phyloP scores from a whole-genome alignment of 1,140 invertebrate species.

The Lutraria rhynchaena region DNA sequence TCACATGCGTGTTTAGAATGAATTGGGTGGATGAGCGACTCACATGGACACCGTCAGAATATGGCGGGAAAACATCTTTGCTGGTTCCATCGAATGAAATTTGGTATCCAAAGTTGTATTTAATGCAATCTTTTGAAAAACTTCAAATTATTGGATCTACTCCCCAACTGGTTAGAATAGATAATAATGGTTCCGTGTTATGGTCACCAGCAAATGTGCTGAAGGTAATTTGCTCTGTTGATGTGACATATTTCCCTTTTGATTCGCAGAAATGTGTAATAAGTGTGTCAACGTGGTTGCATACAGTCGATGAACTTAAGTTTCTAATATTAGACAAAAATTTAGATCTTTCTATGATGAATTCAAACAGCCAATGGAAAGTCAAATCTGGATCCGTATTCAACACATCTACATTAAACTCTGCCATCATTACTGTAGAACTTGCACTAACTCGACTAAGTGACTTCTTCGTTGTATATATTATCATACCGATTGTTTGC shows the following conservation, averaged over 20 bases:
- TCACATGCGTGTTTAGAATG: constrained; percentile 4
- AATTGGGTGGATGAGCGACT: constrained; percentile 33
- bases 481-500: constrained; percentile 85
- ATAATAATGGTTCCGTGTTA: neutral
- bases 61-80: constrained; percentile 28
- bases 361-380: constrained; percentile 43
- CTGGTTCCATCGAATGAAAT: constrained; percentile 28
- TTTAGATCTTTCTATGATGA: neutral
- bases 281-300: neutral
- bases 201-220: neutral
- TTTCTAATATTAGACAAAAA: neutral
- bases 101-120: constrained; percentile 43
- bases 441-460: constrained; percentile 9
- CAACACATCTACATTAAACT: neutral
- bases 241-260: constrained; percentile 54
- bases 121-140: constrained; percentile 29
- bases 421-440: neutral
- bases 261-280: constrained; percentile 23
- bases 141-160: constrained; percentile 21
- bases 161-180: constrained; percentile 1
- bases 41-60: constrained; percentile 5
- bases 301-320: constrained; percentile 9
- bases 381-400: neutral
- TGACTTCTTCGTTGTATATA: constrained; percentile 83
- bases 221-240: constrained; percentile 27